phyloP scores from a whole-genome alignment of 2,797 vertebrate species.

The Orestias chungarensis region DNA sequence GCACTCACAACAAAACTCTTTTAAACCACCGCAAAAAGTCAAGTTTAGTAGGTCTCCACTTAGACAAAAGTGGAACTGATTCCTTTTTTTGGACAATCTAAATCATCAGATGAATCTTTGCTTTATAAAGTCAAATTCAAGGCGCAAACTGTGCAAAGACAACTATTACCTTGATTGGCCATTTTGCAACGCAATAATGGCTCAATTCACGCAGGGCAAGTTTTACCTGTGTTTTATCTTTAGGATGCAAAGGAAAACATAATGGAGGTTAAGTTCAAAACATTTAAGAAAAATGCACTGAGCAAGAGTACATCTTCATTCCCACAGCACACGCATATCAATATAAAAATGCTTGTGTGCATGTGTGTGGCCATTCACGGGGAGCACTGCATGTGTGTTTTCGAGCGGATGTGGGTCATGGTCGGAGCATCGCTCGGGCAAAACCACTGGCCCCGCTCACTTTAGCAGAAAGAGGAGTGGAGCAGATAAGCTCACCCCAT shows the following conservation, averaged over 20 bases:
- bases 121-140: not conserved
- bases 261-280: slow-evolving; percentile 17
- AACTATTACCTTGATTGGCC: not conserved
- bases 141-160: not conserved
- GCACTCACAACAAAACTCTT: not conserved
- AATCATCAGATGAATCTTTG: not conserved
- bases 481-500: slow-evolving; percentile 81
- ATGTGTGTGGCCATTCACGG: slow-evolving; percentile 55
- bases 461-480: slow-evolving; percentile 74
- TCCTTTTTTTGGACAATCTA: not conserved
- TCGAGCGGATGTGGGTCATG: slow-evolving; percentile 78
- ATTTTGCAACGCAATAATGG: not conserved
- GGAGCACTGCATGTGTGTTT: slow-evolving; percentile 53
- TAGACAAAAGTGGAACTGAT: not conserved
- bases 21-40: not conserved
- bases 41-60: not conserved
- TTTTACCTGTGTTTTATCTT: not conserved
- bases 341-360: slow-evolving; percentile 26
- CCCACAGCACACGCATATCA: slow-evolving; percentile 2
- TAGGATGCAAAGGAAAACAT: not conserved
- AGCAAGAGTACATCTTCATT: slow-evolving; percentile 7
- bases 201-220: not conserved
- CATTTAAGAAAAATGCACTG: slow-evolving; percentile 6
- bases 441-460: slow-evolving; percentile 78
- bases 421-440: slow-evolving; percentile 71